Evolutionary conservation across 2,113 vertebrate genomes (phyloP), one percentile per base, ranked within the genome.

Genomic region (Nyctibius bracteatus): DNA sequence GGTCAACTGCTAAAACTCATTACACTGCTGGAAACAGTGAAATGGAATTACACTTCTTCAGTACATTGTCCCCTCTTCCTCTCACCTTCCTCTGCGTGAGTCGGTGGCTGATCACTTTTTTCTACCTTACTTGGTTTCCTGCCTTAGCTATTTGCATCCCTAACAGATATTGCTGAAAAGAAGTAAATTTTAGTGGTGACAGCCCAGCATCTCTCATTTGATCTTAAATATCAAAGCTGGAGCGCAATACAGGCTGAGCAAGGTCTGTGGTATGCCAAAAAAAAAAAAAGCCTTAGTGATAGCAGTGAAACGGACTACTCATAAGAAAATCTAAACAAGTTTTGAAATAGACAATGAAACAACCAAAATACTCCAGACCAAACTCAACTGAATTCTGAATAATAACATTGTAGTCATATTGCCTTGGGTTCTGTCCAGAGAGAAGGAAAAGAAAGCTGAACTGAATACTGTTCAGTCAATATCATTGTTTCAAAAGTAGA

Each of bases 1-100:
- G 92, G 91, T 93, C 95, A 96, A 92, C 75, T 93, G 75, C n/a
- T 94, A 86, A 95, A 95, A 93, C 91, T 92, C 86, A 86, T 94
- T 88, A 95, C 67, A n/a, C 27, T 58, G 55, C 46, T 88, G 41
- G 71, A 95, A 97, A 92, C 4, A 88, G 74, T 80, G 81, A 90
- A 95, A 75, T 68, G 71, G 71, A 93, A 96, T 96, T 94, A 80
- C 28, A 75, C 20, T 92, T 87, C 78, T 79, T 90, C 5, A 2
- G 58, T 85, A 66, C 46, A 62, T 88, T 92, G 54, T 86, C 94
- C 47, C 59, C 28, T 58, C 25, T 86, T 83, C 16, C 27, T 94
- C 62, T 83, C 41, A 88, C 71, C 82, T 94, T 92, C 31, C 46
- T 73, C 47, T 90, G 49, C 44, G 62, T 49, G n/a, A 71, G 11